Conservation (phyloP, 2,888 invertebrate species). For the Cosmopolites sordidus region DNA sequence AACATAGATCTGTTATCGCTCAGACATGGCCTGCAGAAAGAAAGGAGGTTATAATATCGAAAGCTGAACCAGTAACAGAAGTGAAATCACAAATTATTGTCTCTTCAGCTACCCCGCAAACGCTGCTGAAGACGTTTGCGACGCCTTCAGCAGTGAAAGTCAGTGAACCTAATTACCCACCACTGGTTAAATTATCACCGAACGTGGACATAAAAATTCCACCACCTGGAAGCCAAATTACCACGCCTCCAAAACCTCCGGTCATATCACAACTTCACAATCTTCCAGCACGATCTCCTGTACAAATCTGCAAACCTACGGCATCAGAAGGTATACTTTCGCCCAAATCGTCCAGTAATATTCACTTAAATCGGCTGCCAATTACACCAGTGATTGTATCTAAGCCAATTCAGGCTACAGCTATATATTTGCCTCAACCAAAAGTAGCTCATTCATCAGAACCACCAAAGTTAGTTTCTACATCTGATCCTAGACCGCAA, state of each 20-base stretch:
- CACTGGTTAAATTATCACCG: conserved; percentile 27
- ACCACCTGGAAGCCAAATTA: not conserved
- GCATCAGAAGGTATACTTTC: conserved; percentile 28
- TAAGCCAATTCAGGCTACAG: conserved; percentile 55
- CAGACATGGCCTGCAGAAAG: conserved; percentile 34
- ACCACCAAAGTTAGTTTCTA: conserved; percentile 39
- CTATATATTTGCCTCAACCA: conserved; percentile 46
- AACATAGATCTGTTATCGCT: conserved; percentile 34
- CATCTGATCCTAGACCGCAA: conserved; percentile 36
- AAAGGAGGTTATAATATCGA: conserved; percentile 22
- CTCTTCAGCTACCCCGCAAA: conserved; percentile 2
- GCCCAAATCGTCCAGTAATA: conserved; percentile 20
- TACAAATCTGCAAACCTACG: conserved; percentile 32
- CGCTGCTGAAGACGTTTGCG: conserved; percentile 33
- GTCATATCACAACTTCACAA: conserved; percentile 34
- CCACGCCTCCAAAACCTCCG: conserved; percentile 26
- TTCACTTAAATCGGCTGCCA: conserved; percentile 53
- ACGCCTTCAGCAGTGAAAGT: conserved; percentile 34
- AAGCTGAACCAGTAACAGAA: conserved; percentile 15
- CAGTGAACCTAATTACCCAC: conserved; percentile 33
- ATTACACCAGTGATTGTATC: conserved; percentile 57
- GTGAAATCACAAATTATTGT: conserved; percentile 19
- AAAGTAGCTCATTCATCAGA: conserved; percentile 40
- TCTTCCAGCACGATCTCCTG: conserved; percentile 36
- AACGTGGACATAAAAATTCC: conserved; percentile 21